Evolutionary conservation across 2,888 invertebrate genomes (phyloP).

Genomic region (Cecidostiba fungosa): DNA sequence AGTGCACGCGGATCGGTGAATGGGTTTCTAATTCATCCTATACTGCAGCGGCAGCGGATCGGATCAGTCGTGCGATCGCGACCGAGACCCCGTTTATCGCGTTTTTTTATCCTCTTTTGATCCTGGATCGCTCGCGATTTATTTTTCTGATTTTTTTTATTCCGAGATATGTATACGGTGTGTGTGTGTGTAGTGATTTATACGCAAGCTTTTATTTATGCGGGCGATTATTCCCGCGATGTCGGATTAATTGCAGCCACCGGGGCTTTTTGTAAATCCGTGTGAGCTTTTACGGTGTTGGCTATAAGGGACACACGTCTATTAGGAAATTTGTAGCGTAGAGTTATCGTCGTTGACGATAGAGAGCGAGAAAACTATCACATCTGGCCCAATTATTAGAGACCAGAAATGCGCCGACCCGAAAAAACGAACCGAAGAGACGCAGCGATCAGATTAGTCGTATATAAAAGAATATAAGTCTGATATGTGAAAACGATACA

Average conservation of each 20-base stretch:
- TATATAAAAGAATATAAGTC: background rate
- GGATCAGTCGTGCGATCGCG: background rate
- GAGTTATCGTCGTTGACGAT: too few species aligned
- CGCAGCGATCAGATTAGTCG: background rate
- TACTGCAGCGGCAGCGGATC: slow-evolving; percentile 49
- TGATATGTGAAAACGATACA: background rate
- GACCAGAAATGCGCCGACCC: background rate
- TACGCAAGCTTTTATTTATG: too few species aligned
- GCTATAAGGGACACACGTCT: too few species aligned
- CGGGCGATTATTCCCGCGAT: too few species aligned
- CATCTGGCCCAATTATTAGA: background rate
- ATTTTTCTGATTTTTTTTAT: background rate
- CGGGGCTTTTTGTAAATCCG: too few species aligned
- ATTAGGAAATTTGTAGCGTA: too few species aligned
- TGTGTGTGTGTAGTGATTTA: too few species aligned
- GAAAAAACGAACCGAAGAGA: background rate
- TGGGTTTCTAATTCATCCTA: slow-evolving; percentile 68
- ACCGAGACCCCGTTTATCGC: slow-evolving; percentile 1
- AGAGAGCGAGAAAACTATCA: background rate
- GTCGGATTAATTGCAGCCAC: too few species aligned
- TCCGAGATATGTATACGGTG: too few species aligned
- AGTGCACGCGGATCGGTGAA: slow-evolving; percentile 68
- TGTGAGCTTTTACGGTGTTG: too few species aligned
- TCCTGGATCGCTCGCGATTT: background rate
- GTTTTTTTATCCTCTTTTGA: background rate